phyloP scores from a whole-genome alignment of 2,888 invertebrate species.

The Agrochola circellaris region DNA sequence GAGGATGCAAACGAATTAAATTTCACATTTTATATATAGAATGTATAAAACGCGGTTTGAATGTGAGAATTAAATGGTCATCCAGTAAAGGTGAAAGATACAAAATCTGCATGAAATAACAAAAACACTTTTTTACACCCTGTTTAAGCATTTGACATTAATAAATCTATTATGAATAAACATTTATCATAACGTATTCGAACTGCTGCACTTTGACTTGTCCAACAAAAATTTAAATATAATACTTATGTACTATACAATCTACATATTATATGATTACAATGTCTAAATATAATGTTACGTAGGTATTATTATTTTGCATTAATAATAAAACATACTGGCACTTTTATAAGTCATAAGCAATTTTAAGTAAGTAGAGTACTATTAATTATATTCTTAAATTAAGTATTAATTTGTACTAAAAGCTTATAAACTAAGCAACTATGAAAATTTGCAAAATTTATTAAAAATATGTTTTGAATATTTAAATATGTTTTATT shows the following conservation, averaged over 20 bases:
- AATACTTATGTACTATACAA: conserved; percentile 36
- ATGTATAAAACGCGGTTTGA: background rate
- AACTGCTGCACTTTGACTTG: conserved; percentile 18
- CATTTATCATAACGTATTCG: background rate
- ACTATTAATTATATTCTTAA: background rate
- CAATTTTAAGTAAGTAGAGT: conserved; percentile 3
- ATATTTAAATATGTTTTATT: conserved; percentile 1
- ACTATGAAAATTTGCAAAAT: background rate
- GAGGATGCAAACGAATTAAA: too few species aligned
- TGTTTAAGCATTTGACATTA: background rate
- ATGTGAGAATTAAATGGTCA: background rate
- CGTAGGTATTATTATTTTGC: conserved; percentile 30
- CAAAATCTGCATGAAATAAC: background rate
- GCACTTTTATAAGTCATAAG: conserved; percentile 49
- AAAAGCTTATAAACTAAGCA: conserved; percentile 34
- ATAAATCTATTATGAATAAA: background rate
- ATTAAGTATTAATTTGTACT: conserved; percentile 34
- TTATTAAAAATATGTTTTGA: conserved; percentile 23
- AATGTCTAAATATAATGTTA: conserved; percentile 5
- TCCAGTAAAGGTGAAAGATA: background rate
- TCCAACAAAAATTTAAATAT: background rate
- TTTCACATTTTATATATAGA: too few species aligned
- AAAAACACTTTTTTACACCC: background rate
- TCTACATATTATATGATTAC: conserved; percentile 22
- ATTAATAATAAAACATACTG: conserved; percentile 35